These are phyloP conservation scores for Xanthostigma xanthostigma DNA, from an alignment of 2,888 invertebrate genomes.

Conservation along the genomic window DNA sequence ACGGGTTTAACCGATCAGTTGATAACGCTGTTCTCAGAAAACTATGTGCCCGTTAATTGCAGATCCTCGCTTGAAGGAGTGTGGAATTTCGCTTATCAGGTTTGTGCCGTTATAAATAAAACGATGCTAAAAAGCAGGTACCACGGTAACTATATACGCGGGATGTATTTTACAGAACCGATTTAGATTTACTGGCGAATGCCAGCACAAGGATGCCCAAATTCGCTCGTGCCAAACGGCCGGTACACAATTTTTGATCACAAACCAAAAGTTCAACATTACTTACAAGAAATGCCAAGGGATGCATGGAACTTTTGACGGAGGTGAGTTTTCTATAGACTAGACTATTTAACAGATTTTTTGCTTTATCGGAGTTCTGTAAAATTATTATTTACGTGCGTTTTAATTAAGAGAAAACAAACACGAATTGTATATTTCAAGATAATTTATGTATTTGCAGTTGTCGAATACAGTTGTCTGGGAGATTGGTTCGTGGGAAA, in stretches of 20 bases:
- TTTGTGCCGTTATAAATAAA: slow-evolving; percentile 13
- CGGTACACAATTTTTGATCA: slow-evolving; percentile 88
- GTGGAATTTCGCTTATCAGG: slow-evolving; percentile 89
- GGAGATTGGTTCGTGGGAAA: slow-evolving; percentile 94
- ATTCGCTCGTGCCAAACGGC: slow-evolving; percentile 91
- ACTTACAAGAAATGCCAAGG: slow-evolving; percentile 82
- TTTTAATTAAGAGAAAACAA: background rate
- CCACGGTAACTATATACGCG: no score
- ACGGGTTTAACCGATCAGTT: slow-evolving; percentile 62
- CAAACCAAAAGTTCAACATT: slow-evolving; percentile 93
- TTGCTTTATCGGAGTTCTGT: background rate
- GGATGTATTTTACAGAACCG: slow-evolving; percentile 42
- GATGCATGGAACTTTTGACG: slow-evolving; percentile 81
- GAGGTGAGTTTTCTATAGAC: slow-evolving; percentile 32
- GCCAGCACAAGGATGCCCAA: slow-evolving; percentile 73
- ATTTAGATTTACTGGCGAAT: slow-evolving; percentile 83
- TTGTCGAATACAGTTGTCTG: slow-evolving; percentile 82
- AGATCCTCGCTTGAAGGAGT: slow-evolving; percentile 86
- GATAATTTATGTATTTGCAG: slow-evolving; percentile 22
- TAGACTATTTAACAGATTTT: background rate
- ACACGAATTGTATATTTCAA: background rate
- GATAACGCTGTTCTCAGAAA: slow-evolving; percentile 76
- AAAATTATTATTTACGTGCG: background rate
- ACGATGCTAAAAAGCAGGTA: background rate
- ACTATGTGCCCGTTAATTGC: slow-evolving; percentile 80